Evolutionary conservation across 1,140 invertebrate genomes (phyloP), one percentile per base, ranked within the genome.

Genomic region (Ostrea denselamellosa): DNA sequence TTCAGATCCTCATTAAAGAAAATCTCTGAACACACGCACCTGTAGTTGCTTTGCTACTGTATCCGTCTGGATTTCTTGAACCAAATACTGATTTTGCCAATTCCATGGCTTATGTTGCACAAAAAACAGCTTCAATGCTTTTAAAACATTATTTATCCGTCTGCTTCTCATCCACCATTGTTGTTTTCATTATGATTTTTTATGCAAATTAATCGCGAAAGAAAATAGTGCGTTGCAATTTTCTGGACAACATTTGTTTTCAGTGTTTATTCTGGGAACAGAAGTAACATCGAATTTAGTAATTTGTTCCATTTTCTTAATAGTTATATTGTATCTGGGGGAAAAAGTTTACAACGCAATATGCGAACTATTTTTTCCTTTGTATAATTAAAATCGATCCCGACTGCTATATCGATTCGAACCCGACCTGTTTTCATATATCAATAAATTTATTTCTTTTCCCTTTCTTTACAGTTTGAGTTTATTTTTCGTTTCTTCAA

Each of bases 31-130:
- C 25, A 77, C 68, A 77, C 68, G 19, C 85, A 93, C 93, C 93
- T 89, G 90, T 89, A 54, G 90, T 91, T 28, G 90, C 92, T 89
- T 93, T 95, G 52, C 92, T 93, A 86, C 94, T 95, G 88, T 99
- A 98, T 92, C 98, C 98, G 90, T 98, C 97, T 93, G 98, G 97
- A 93, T 97, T 96, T 90, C 97, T 96, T 68, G 96, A 96, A 89
- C 97, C 97, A 95, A 98, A 98, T 88, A 98, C 91, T 82, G 93
- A 90, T 89, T 92, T 93, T 22, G 93, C 93, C 83, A 93, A 85
- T 87, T 93, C 93, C 93, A 93, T 93, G 68, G 25, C 22, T 62
- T 62, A 19, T 2, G 25, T 34, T 28, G 28, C 1, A 77, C 25
- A 25, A 28, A 22, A 34, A 34, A 34, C 28, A 14, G 56, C 56